Conservation (phyloP, 1,140 invertebrate genomes). For the Thereuonema tuberculata region DNA sequence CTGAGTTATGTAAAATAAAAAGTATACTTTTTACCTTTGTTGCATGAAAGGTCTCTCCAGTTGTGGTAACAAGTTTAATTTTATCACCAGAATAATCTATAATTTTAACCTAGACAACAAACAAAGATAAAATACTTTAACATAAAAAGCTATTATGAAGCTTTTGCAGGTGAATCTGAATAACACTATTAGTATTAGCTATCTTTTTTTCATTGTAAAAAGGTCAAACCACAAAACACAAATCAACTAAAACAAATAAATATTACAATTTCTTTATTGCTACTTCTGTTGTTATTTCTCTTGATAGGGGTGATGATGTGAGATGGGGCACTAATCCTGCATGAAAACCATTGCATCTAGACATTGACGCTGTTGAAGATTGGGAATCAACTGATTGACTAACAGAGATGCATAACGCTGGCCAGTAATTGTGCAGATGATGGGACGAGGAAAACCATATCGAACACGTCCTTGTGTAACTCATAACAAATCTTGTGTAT, state of each 20-base stretch:
- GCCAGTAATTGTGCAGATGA: background rate
- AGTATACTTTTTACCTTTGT: too few species aligned
- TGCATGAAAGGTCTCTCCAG: slow-evolving; percentile 17
- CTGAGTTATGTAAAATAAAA: too few species aligned
- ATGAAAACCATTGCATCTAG: too few species aligned
- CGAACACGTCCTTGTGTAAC: too few species aligned
- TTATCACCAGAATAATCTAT: slow-evolving; percentile 26
- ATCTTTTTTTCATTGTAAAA: background rate
- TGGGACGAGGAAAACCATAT: background rate
- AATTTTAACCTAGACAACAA: too few species aligned
- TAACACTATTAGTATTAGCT: background rate
- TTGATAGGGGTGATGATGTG: background rate
- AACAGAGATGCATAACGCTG: too few species aligned
- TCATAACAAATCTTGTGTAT: too few species aligned
- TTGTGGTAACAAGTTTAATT: slow-evolving; percentile 19
- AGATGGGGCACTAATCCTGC: too few species aligned
- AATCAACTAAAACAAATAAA: background rate
- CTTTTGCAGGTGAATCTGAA: slow-evolving; percentile 26
- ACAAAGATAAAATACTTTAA: too few species aligned
- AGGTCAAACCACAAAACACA: background rate
- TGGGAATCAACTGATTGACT: too few species aligned
- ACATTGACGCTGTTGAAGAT: too few species aligned
- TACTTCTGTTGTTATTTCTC: background rate
- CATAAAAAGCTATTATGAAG: too few species aligned
- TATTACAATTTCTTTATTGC: background rate